Base-by-base conservation (phyloP, 1,140 invertebrate species). In the Melipona quadrifasciata region DNA sequence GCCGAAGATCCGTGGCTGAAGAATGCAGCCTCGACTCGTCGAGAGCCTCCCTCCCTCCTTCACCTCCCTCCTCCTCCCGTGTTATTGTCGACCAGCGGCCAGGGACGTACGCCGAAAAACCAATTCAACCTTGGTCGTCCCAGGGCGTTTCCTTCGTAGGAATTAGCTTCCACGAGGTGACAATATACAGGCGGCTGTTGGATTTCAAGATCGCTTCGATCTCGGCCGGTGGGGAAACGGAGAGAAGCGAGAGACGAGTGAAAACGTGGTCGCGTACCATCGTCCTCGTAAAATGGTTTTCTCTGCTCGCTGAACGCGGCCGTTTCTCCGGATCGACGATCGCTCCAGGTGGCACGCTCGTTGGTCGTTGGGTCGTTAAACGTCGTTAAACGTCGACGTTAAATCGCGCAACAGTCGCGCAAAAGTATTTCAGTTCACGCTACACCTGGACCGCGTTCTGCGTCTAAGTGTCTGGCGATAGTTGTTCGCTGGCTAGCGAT, bases 21-120 rank as follows among this genome's bases (percentile, higher is more conserved):
- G 80, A 82, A 82, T 77, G 80, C 80, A 57, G 80, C 51, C 80
- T 68, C 61, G 73, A 57, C 80, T 82, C 80, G 80, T 57, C 53
- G 16, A 57, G 19, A 57, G 19, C 80, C 19, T 51, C 73, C 80
- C n/a, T 27, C 39, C 21, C 21, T 57, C 51, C 51, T 27, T 16
- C 14, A 1, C 21, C 21, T 16, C 64, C 12, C 31, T 11, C 51
- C 39, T 51, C 39, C 74, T 58, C 51, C 53, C 55, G 70, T 67
- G 65, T 82, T 67, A 82, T 74, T 31, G 81, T 75, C 65, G 82
- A 76, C 58, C 58, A 39, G 39, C 39, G 39, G 39, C 39, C 47
- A 24, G 34, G 24, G n/a, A 67, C 72, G 72, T 55, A n/a, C 2
- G 51, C 51, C 72, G 61, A 82, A 82, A 82, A 82, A 76, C 68